Conservation (phyloP, 2,797 vertebrate genomes). For the Zenarchopterus dispar region DNA sequence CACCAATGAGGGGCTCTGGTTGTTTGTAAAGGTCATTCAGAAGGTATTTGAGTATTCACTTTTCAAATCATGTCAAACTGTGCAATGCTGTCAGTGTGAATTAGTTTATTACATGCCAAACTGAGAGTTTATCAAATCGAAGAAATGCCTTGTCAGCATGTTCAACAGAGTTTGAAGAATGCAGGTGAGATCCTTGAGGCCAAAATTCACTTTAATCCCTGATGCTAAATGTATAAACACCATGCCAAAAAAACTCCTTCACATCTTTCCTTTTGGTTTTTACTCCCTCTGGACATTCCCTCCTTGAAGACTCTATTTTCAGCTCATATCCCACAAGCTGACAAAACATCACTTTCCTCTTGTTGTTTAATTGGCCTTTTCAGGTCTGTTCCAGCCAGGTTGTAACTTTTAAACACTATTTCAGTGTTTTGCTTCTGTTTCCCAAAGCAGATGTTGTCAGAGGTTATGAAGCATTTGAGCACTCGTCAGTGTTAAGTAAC, state of each 20-base stretch:
- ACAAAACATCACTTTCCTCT: slow-evolving; percentile 10
- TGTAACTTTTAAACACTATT: slow-evolving; percentile 39
- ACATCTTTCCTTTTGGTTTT: slow-evolving; percentile 9
- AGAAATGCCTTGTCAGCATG: slow-evolving; percentile 52
- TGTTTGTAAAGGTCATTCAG: slow-evolving; percentile 45
- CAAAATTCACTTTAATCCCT: slow-evolving; percentile 42
- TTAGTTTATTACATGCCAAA: slow-evolving; percentile 27
- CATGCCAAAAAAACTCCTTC: slow-evolving; percentile 28
- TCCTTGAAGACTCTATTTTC: background rate
- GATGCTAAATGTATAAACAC: slow-evolving; percentile 26
- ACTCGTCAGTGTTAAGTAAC: slow-evolving; percentile 59
- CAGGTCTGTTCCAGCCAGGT: slow-evolving; percentile 16
- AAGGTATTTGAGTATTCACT: slow-evolving; percentile 19
- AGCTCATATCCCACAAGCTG: slow-evolving; percentile 7
- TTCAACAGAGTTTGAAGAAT: slow-evolving; percentile 33
- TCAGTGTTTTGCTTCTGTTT: slow-evolving; percentile 41
- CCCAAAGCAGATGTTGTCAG: slow-evolving; percentile 46
- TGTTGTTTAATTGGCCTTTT: slow-evolving; percentile 24
- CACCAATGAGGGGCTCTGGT: slow-evolving; percentile 10
- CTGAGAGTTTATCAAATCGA: slow-evolving; percentile 14
- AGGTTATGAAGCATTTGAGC: slow-evolving; percentile 34
- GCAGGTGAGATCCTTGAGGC: slow-evolving; percentile 64
- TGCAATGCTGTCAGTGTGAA: slow-evolving; percentile 29
- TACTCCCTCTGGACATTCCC: slow-evolving; percentile 10
- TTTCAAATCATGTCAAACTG: slow-evolving; percentile 25